Evolutionary conservation across 2,888 invertebrate genomes (phyloP).

Genomic region (Philonicus albiceps): DNA sequence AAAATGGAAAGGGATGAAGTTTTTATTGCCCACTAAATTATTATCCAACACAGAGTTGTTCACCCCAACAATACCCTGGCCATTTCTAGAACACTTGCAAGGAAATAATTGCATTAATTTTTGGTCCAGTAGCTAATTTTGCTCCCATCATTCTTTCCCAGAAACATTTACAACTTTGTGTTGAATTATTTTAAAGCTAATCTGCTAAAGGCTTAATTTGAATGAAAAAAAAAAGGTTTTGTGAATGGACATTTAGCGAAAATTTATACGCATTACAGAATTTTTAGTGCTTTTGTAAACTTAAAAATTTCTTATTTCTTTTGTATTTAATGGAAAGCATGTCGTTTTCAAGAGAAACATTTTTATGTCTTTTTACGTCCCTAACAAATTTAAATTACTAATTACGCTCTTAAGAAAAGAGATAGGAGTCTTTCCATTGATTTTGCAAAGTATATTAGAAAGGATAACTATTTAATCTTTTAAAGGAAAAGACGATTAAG

Average conservation of each 20-base stretch:
- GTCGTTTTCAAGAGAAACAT: too few species aligned
- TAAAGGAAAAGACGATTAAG: too few species aligned
- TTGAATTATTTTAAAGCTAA: neutral
- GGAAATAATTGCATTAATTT: constrained; percentile 31
- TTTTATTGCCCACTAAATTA: constrained; percentile 28
- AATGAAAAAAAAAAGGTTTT: neutral
- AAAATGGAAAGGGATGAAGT: constrained; percentile 8
- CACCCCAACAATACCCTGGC: neutral
- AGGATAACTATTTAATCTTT: too few species aligned
- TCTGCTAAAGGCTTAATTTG: neutral
- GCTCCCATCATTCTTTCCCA: neutral
- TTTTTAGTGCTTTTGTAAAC: neutral
- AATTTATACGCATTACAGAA: neutral
- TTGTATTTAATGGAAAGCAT: too few species aligned
- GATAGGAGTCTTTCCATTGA: too few species aligned
- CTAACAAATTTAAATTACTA: too few species aligned
- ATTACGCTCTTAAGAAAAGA: too few species aligned
- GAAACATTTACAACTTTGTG: neutral
- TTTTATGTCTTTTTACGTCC: too few species aligned
- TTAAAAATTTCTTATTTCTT: too few species aligned
- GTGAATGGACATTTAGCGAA: neutral
- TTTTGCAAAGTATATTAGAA: too few species aligned
- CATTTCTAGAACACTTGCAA: neutral
- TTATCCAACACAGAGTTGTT: constrained; percentile 8
- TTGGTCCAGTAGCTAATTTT: constrained; percentile 23